Conservation (phyloP, 2,888 invertebrate species). For the Caenorhabditis afra region DNA sequence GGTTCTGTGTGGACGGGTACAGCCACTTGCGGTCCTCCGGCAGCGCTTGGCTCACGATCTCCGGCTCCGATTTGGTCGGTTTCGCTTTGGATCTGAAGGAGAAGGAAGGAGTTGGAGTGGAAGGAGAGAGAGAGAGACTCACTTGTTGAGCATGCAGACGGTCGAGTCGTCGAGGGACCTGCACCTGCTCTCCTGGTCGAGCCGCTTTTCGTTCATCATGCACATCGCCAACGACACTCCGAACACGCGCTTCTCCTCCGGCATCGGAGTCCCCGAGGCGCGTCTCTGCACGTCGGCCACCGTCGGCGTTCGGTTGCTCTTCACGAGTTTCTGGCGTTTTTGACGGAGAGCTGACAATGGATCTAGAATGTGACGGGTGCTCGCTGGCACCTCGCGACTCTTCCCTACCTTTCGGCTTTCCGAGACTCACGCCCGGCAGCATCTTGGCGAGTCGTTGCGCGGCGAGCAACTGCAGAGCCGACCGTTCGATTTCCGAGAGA, state of each 20-base stretch:
- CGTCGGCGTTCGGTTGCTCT: constrained; percentile 89
- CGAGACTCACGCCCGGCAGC: constrained; percentile 65
- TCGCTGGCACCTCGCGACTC: constrained; percentile 21
- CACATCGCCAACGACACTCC: constrained; percentile 90
- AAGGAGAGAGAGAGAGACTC: constrained; percentile 4
- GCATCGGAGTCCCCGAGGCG: constrained; percentile 46
- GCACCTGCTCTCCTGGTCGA: constrained; percentile 67
- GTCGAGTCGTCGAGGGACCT: constrained; percentile 66
- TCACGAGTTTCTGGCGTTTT: constrained; percentile 83
- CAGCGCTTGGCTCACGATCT: constrained; percentile 51
- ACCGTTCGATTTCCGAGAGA: constrained; percentile 88
- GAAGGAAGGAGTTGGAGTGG: neutral
- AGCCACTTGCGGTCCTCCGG: constrained; percentile 66
- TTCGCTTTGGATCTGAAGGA: constrained; percentile 53
- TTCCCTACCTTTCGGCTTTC: constrained; percentile 62
- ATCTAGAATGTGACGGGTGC: constrained; percentile 54
- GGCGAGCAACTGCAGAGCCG: constrained; percentile 87
- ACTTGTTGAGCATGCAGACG: constrained; percentile 49
- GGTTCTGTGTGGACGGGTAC: constrained; percentile 64
- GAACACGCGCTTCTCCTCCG: constrained; percentile 84
- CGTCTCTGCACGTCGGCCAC: constrained; percentile 74
- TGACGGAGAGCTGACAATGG: constrained; percentile 69
- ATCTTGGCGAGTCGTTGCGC: constrained; percentile 87
- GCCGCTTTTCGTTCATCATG: constrained; percentile 87
- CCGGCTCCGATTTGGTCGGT: constrained; percentile 65